Conservation (phyloP, 2,888 invertebrate genomes). For the Acrobasis suavella region DNA sequence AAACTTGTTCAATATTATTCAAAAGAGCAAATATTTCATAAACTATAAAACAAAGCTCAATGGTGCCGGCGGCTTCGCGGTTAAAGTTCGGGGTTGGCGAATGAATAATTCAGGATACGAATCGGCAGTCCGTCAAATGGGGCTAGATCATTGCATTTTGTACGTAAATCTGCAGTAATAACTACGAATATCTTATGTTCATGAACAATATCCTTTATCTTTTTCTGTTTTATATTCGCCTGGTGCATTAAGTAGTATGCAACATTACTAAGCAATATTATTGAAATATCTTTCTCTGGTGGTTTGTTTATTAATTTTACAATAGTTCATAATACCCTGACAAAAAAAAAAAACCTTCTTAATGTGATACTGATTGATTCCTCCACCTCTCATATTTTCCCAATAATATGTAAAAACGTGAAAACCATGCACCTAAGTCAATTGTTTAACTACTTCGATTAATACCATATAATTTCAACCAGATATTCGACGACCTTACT, state of each 20-base stretch:
- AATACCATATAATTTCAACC: too few species aligned
- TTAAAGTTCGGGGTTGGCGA: slow-evolving; percentile 65
- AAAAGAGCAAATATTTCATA: slow-evolving; percentile 59
- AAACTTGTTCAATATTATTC: slow-evolving; percentile 40
- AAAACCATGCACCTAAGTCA: too few species aligned
- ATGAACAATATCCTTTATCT: slow-evolving; percentile 59
- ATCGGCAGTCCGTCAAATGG: slow-evolving; percentile 76
- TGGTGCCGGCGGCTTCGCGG: slow-evolving; percentile 42
- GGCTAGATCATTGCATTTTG: slow-evolving; percentile 68
- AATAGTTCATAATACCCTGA: too few species aligned
- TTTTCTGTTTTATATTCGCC: slow-evolving; percentile 52
- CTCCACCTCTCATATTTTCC: too few species aligned
- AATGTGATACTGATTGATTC: too few species aligned
- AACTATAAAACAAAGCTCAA: slow-evolving; percentile 73
- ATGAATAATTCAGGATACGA: slow-evolving; percentile 79
- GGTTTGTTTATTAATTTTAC: neutral
- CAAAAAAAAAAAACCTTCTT: too few species aligned
- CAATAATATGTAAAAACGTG: too few species aligned
- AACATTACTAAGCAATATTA: neutral
- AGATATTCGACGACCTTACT: too few species aligned
- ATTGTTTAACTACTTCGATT: too few species aligned
- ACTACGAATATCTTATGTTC: slow-evolving; percentile 58
- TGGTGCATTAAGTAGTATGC: slow-evolving; percentile 25
- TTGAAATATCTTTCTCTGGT: neutral
- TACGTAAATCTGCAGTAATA: slow-evolving; percentile 70